These are phyloP conservation scores for Turnix velox DNA, from an alignment of 2,113 vertebrate genomes.

Conservation along the genomic window DNA sequence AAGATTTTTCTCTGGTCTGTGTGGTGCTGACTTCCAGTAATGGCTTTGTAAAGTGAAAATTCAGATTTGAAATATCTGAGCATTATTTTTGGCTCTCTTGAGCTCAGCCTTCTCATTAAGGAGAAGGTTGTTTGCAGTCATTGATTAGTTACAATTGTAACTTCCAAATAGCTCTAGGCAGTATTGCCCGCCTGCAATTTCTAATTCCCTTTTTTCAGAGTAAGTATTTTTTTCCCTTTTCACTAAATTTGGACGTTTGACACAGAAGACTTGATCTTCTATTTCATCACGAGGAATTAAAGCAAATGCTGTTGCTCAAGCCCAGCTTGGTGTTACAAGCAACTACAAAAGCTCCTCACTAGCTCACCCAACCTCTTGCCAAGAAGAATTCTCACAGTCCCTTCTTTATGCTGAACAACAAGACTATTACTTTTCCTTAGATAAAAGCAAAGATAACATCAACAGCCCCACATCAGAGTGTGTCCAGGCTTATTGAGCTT, in stretches of 20 bases:
- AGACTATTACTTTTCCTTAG: not conserved
- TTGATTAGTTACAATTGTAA: constrained; percentile 13
- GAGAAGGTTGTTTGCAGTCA: not conserved
- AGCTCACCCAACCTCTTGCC: not conserved
- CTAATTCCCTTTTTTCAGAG: not conserved
- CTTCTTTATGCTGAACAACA: accelerated
- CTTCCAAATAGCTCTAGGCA: not conserved
- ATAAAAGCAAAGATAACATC: not conserved
- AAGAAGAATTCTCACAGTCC: not conserved
- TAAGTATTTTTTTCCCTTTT: not conserved
- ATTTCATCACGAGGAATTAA: not conserved
- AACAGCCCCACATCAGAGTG: not conserved
- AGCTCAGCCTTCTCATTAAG: not conserved
- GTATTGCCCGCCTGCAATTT: not conserved
- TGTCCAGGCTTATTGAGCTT: not conserved
- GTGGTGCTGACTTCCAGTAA: not conserved
- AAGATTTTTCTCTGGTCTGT: not conserved
- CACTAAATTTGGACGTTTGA: not conserved
- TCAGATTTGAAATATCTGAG: not conserved
- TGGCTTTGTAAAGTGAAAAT: constrained; percentile 14
- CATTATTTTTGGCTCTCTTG: not conserved
- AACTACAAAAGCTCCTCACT: not conserved
- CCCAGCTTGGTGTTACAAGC: accelerated
- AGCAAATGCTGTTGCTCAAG: not conserved
- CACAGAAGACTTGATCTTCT: not conserved